Evolutionary conservation across 2,888 invertebrate species (phyloP).

Genomic region (Agonopterix alstromeriana): DNA sequence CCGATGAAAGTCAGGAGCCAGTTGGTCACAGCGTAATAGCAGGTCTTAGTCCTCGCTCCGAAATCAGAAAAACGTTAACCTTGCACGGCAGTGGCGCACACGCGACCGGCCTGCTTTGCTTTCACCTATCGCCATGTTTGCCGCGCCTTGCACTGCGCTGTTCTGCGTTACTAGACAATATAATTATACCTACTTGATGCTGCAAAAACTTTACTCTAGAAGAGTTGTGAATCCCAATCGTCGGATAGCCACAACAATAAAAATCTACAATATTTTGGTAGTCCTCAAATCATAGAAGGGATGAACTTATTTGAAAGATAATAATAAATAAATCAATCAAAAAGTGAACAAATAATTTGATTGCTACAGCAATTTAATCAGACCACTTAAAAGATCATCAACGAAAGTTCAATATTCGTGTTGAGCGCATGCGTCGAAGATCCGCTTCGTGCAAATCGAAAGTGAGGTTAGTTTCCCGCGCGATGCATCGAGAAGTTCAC

Average conservation of each 20-base stretch:
- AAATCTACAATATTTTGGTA: too few relatives aligned
- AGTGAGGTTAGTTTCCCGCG: constrained; percentile 54
- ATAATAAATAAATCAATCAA: too few relatives aligned
- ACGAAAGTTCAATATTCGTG: too few relatives aligned
- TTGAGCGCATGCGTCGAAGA: constrained; percentile 19
- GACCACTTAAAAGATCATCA: too few relatives aligned
- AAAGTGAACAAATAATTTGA: too few relatives aligned
- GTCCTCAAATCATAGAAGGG: too few relatives aligned
- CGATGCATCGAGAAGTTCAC: constrained; percentile 42
- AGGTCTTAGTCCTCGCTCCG: constrained; percentile 51
- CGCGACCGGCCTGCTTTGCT: constrained; percentile 52
- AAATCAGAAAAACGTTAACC: constrained; percentile 70
- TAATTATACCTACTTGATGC: constrained; percentile 25
- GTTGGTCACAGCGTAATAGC: constrained; percentile 44
- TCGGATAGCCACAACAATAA: neutral
- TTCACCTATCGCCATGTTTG: constrained; percentile 59
- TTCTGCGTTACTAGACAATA: constrained; percentile 49
- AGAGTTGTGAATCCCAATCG: constrained; percentile 2
- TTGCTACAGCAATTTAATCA: too few relatives aligned
- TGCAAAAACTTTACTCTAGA: constrained; percentile 3
- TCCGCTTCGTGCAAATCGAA: constrained; percentile 48
- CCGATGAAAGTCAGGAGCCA: constrained; percentile 56
- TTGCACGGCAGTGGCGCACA: constrained; percentile 56
- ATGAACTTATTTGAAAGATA: too few relatives aligned
- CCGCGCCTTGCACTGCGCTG: constrained; percentile 29